These are phyloP conservation scores for Cheilosia soror DNA, from an alignment of 2,888 invertebrate species.

Conservation along the genomic window DNA sequence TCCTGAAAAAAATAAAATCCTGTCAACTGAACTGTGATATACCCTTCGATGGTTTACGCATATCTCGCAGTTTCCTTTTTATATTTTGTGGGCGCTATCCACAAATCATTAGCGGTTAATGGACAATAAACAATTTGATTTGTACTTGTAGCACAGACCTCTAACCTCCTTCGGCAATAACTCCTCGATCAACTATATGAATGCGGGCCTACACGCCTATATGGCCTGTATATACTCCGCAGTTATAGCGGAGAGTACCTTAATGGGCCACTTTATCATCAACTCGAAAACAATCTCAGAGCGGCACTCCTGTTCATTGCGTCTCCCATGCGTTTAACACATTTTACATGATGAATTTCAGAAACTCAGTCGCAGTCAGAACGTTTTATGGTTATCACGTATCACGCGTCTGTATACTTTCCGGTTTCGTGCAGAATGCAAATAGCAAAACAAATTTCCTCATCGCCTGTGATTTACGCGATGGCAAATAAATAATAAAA, in stretches of 20 bases:
- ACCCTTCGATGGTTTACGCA: neutral
- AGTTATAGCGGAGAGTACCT: conserved; percentile 2
- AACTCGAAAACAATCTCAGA: conserved; percentile 67
- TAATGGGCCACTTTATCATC: conserved; percentile 69
- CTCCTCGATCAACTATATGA: neutral
- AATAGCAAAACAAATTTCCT: conserved; percentile 70
- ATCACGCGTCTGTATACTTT: conserved; percentile 42
- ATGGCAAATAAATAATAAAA: conserved; percentile 69
- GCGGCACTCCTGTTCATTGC: conserved; percentile 32
- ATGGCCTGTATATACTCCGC: neutral
- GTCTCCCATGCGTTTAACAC: conserved; percentile 51
- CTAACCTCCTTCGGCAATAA: neutral
- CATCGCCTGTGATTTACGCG: conserved; percentile 62
- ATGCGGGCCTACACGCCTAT: neutral
- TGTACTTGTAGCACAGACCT: neutral
- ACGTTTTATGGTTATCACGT: conserved; percentile 61
- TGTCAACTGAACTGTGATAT: too few species aligned
- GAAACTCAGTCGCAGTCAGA: conserved; percentile 51
- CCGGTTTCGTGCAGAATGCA: conserved; percentile 55
- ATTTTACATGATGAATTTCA: conserved; percentile 66
- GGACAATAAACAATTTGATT: conserved; percentile 1
- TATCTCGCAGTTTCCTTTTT: neutral
- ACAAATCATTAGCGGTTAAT: neutral
- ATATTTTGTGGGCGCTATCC: neutral
- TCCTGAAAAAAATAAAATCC: too few species aligned